Evolutionary conservation across 2,888 invertebrate species (phyloP).

Genomic region (Neelides folsomi): DNA sequence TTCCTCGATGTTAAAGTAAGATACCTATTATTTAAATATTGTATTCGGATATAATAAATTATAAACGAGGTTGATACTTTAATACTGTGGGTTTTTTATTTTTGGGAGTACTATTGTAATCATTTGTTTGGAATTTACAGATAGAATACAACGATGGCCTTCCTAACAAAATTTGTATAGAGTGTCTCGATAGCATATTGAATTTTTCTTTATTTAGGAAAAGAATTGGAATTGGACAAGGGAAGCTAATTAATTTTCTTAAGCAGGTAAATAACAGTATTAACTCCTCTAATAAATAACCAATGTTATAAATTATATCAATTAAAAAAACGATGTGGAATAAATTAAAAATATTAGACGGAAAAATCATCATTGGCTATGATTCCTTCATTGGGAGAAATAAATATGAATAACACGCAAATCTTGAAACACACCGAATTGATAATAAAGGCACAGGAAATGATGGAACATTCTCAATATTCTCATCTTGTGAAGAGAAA

Average conservation of each 20-base stretch:
- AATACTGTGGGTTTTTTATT: too few species aligned
- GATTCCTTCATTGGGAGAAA: constrained; percentile 20
- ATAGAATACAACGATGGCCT: constrained; percentile 18
- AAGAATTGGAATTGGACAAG: constrained; percentile 17
- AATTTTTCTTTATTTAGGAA: constrained; percentile 22
- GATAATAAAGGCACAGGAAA: constrained; percentile 14
- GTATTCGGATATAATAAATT: too few species aligned
- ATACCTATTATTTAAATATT: too few species aligned
- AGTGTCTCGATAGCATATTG: constrained; percentile 20
- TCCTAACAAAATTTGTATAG: constrained; percentile 15
- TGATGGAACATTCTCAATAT: constrained; percentile 16
- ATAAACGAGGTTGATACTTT: too few species aligned
- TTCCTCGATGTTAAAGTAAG: constrained; percentile 21
- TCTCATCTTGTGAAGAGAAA: constrained; percentile 15
- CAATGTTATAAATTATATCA: too few species aligned
- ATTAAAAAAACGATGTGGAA: too few species aligned
- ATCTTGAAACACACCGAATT: constrained; percentile 16
- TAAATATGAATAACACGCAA: constrained; percentile 15
- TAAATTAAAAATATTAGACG: too few species aligned
- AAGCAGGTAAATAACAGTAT: too few species aligned
- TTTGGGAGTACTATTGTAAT: neutral
- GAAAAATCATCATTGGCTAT: constrained; percentile 7
- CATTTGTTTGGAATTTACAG: constrained; percentile 7
- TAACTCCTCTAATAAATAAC: too few species aligned
- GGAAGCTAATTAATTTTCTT: constrained; percentile 17